Evolutionary conservation across 37 sponge, comb jelly and placozoan species (phyloP).

Genomic region (Beroe ovata): DNA sequence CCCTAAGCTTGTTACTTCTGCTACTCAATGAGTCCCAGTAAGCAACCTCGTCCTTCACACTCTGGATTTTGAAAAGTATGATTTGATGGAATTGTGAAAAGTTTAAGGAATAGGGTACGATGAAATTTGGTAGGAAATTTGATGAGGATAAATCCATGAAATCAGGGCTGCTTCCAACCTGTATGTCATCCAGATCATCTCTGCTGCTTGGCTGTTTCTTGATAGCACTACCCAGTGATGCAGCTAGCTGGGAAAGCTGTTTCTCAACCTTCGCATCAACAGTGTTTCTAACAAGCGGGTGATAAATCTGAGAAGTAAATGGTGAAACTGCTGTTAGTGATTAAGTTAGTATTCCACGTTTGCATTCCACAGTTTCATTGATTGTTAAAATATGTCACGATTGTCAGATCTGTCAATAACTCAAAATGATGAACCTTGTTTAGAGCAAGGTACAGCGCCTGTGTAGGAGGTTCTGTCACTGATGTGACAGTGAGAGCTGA

Average conservation of each 20-base stretch:
- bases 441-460: slow-evolving; percentile 40
- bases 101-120: too few relatives aligned
- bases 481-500: slow-evolving; percentile 18
- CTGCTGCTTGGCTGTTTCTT: slow-evolving; percentile 61
- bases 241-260: slow-evolving; percentile 80
- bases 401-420: too few relatives aligned
- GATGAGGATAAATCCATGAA: too few relatives aligned
- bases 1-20: slow-evolving; percentile 74
- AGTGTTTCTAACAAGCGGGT: slow-evolving; percentile 43
- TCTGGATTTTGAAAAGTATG: too few relatives aligned
- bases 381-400: too few relatives aligned
- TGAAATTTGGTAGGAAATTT: too few relatives aligned
- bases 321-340: not conserved
- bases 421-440: slow-evolving; percentile 49
- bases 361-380: too few relatives aligned
- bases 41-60: slow-evolving; percentile 83
- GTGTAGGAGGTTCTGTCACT: slow-evolving; percentile 31
- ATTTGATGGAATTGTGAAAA: too few relatives aligned
- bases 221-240: slow-evolving; percentile 77
- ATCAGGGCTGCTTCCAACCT: too few relatives aligned
- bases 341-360: too few relatives aligned
- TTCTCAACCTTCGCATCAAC: slow-evolving; percentile 85
- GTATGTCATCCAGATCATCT: slow-evolving; percentile 6
- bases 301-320: slow-evolving; percentile 23
- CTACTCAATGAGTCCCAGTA: slow-evolving; percentile 78